phyloP scores from a whole-genome alignment of 2,888 invertebrate genomes.

The Conus canariensis region DNA sequence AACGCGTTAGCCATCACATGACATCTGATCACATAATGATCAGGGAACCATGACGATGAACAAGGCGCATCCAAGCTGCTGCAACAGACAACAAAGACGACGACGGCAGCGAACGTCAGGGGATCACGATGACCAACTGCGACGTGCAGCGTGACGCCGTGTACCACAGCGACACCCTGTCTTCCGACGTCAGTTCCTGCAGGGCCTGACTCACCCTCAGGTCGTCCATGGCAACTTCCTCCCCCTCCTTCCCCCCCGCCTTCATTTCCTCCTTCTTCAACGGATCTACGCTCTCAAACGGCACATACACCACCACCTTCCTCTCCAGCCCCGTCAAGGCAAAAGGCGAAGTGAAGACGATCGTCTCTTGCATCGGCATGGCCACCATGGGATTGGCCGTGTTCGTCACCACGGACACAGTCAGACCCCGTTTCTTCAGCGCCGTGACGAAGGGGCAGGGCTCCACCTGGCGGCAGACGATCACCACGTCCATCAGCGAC shows the following conservation, averaged over 20 bases:
- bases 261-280: neutral
- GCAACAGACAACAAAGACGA: too few species aligned
- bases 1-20: too few species aligned
- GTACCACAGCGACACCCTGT: conserved; percentile 46
- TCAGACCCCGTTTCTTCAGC: conserved; percentile 29
- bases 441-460: conserved; percentile 25
- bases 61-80: too few species aligned
- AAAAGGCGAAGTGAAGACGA: conserved; percentile 46
- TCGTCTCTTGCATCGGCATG: conserved; percentile 18
- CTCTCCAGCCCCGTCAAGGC: conserved; percentile 48
- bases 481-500: conserved; percentile 43
- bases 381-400: conserved; percentile 37
- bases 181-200: conserved; percentile 27
- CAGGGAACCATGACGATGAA: too few species aligned
- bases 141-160: conserved; percentile 46
- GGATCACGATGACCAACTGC: conserved; percentile 41
- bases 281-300: conserved; percentile 24
- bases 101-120: neutral
- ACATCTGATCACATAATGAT: too few species aligned
- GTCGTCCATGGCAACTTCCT: neutral
- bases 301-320: conserved; percentile 45
- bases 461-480: conserved; percentile 34
- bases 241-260: neutral
- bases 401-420: conserved; percentile 31
- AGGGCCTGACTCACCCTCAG: conserved; percentile 35